Evolutionary conservation across 2,113 vertebrate genomes (phyloP).

Genomic region (Castor canadensis): DNA sequence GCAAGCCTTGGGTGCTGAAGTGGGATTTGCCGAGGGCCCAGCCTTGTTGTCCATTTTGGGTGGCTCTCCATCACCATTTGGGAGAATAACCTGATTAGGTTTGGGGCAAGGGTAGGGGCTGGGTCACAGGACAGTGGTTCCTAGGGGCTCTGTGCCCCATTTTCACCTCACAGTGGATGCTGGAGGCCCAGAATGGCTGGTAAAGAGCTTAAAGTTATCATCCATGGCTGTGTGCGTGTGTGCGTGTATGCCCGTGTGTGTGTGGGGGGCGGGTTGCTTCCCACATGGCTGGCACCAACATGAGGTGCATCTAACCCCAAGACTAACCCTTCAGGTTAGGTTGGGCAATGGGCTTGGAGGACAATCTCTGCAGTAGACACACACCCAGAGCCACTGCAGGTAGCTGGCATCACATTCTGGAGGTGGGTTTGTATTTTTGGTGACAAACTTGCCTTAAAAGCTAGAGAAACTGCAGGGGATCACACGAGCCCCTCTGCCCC

Average conservation of each 20-base stretch:
- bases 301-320: not conserved
- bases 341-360: no score
- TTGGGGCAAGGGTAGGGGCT: not conserved
- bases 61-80: not conserved
- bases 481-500: no score
- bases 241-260: no score
- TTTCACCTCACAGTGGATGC: no score
- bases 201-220: accelerated
- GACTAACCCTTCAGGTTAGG: not conserved
- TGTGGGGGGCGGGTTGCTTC: not conserved
- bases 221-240: no score
- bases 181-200: not conserved
- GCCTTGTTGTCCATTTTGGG: not conserved
- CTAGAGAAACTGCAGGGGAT: not conserved
- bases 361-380: no score
- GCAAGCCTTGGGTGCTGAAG: no score
- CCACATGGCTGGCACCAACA: not conserved
- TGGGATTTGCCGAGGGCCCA: not conserved
- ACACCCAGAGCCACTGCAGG: no score
- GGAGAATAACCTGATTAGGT: not conserved
- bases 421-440: not conserved
- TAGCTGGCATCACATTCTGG: no score
- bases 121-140: accelerated
- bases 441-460: not conserved
- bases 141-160: accelerated